Percentiles rank a stretch among this genome's conserved stretches.
These are phyloP conservation scores for Amphimallon solstitiale DNA, from an alignment of 2,888 invertebrate genomes.

Conservation along the genomic window DNA sequence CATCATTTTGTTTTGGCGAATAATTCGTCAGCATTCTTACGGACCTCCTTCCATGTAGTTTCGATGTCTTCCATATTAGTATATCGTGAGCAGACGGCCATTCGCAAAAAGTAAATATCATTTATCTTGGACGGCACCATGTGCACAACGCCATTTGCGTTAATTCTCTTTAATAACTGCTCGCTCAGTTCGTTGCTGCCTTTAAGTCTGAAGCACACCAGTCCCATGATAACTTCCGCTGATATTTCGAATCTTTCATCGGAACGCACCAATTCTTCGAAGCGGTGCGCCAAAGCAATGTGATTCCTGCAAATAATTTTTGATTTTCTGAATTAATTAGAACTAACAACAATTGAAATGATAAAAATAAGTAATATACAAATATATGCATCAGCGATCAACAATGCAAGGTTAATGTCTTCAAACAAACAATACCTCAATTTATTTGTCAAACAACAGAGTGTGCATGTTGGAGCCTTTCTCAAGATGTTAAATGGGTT, in stretches of 20 bases:
- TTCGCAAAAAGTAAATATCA: constrained; percentile 84
- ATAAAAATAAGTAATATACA: no score
- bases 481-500: no score
- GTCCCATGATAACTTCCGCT: constrained; percentile 89
- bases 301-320: constrained; percentile 71
- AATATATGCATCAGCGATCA: no score
- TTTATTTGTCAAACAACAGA: no score
- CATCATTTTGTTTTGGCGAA: constrained; percentile 54
- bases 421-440: no score
- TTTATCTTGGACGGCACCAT: constrained; percentile 90
- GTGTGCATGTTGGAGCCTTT: no score
- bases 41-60: constrained; percentile 88
- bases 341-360: no score
- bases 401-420: no score
- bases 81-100: constrained; percentile 90
- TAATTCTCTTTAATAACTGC: constrained; percentile 81
- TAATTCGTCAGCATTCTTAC: constrained; percentile 77
- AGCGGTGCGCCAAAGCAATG: constrained; percentile 85
- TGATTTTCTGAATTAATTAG: no score
- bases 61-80: constrained; percentile 84
- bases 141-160: constrained; percentile 90
- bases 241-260: constrained; percentile 91
- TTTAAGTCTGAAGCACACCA: constrained; percentile 96
- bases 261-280: constrained; percentile 77
- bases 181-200: constrained; percentile 86